Evolutionary conservation across 1,140 invertebrate species (phyloP), one percentile per base, ranked within the genome.

Genomic region (Drosophila carrolli): DNA sequence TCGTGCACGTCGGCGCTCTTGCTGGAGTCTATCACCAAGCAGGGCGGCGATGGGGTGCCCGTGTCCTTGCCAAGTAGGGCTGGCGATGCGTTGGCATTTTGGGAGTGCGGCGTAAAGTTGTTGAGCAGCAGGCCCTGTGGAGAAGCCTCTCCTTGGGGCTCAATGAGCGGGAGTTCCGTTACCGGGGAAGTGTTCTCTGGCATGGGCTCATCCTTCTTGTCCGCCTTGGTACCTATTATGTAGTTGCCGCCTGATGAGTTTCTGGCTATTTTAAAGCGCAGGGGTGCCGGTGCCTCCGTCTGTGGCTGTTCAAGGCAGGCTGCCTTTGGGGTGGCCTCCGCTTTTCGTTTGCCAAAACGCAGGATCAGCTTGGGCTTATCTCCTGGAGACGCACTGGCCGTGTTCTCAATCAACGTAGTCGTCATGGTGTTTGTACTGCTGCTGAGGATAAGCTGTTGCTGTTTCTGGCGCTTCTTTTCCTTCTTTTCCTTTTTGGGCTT

Each of bases 211-310:
- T 67, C 63, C 60, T 66, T 71, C 27, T 74, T 59, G 10, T 84
- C 76, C 23, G 76, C 47, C 38, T 81, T 92, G 57, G 76, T 75
- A 8, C 83, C 93, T 93, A 95, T 95, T 44, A 95, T 94, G 88
- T 95, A 95, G 35, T 93, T 93, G 11, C 94, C 93, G 40, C 96
- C 96, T 73, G 96, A 95, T 19, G 96, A 95, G 75, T 96, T 96
- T 40, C 96, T 94, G 0, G 96, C 94, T 58, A 97, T 92, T 94
- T 97, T 97, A 93, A 97, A 95, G 56, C 96, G 94, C 61, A 97
- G 96, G 1, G 96, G 96, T 44, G 84, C 83, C 1, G 96, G 96
- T 44, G 68, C 84, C 41, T 71, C 72, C 13, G 72, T 32, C 8
- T 35, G 66, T 9, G 37, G 63, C 40, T 51, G 60, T n/a, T 73